Evolutionary conservation across 2,888 invertebrate species (phyloP), one percentile per base, ranked within the genome.

Genomic region (Cephus spinipes): DNA sequence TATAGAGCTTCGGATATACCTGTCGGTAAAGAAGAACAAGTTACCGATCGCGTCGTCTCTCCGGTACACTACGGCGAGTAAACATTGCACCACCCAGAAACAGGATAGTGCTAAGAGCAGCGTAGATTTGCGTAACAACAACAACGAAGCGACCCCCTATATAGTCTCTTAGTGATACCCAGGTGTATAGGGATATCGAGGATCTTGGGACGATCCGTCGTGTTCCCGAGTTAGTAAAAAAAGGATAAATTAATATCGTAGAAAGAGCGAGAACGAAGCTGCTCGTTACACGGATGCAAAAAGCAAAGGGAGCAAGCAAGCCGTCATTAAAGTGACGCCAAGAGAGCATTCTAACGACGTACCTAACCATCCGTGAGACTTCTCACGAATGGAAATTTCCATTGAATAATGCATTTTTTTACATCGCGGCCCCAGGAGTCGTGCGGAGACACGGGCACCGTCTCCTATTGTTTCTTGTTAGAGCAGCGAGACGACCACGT

Each of bases 341-440:
- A 90, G 90, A 90, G 90, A 90, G 90, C 90, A 90, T 87, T 86
- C 86, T 89, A 89, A 89, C 87, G 88, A 89, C 82, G 87, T 83
- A 86, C 87, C 87, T 87, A 87, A 84, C 86, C 85, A 81, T 85
- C 84, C 83, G 81, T 82, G 85, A 84, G 81, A 84, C 85, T 87
- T 88, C 89, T 90, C 86, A 87, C 85, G 85, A 85, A 89, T 89
- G 89, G 86, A 89, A 88, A 89, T 89, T 89, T 79, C 81, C 82
- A 55, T 81, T 89, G 89, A 89, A 89, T 89, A 89, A 89, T 89
- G 88, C 85, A 89, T 89, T 83, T 85, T 84, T 85, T 82, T 83
- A 69, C 69, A 36, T 71, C 33, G 31, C 71, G 71, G 33, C 71
- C 23, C 31, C 71, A 31, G 71, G 1, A 71, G 15, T 12, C 71